Evolutionary conservation across 2,797 vertebrate species (phyloP).

Genomic region (Anisognathus igniventris): DNA sequence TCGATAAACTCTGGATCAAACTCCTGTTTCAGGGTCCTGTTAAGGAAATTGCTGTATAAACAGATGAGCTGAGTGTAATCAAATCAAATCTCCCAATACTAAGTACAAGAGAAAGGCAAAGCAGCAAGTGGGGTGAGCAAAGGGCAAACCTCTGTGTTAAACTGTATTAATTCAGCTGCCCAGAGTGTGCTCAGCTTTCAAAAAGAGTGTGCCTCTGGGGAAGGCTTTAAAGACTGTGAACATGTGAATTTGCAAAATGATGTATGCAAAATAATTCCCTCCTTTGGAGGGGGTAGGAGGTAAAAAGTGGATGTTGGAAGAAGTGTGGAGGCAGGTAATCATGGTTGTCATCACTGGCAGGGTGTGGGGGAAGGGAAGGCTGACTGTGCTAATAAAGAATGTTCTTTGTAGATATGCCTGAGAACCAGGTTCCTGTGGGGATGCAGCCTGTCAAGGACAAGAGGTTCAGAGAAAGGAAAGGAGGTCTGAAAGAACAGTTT

Average conservation of each 20-base stretch:
- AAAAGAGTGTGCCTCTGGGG: not conserved
- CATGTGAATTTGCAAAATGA: not conserved
- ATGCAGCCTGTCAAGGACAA: not conserved
- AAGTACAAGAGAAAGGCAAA: not conserved
- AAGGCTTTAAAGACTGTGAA: not conserved
- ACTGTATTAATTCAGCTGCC: not conserved
- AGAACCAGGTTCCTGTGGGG: not conserved
- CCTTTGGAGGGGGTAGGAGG: not conserved
- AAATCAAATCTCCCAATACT: not conserved
- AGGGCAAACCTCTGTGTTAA: not conserved
- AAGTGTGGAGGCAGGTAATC: not conserved
- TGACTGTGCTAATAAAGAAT: not conserved
- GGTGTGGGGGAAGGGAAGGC: not conserved
- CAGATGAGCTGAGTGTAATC: not conserved
- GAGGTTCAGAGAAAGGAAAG: not conserved
- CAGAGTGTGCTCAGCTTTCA: not conserved
- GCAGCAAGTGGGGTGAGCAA: not conserved
- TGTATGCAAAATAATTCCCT: not conserved
- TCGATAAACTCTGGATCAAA: not conserved
- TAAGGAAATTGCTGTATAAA: not conserved
- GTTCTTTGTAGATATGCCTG: not conserved
- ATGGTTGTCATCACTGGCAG: not conserved
- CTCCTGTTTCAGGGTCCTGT: not conserved
- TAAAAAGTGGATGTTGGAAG: not conserved
- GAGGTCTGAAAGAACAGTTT: not conserved